phyloP scores from a whole-genome alignment of 2,888 invertebrate species.

The Agrotis ipsilon region DNA sequence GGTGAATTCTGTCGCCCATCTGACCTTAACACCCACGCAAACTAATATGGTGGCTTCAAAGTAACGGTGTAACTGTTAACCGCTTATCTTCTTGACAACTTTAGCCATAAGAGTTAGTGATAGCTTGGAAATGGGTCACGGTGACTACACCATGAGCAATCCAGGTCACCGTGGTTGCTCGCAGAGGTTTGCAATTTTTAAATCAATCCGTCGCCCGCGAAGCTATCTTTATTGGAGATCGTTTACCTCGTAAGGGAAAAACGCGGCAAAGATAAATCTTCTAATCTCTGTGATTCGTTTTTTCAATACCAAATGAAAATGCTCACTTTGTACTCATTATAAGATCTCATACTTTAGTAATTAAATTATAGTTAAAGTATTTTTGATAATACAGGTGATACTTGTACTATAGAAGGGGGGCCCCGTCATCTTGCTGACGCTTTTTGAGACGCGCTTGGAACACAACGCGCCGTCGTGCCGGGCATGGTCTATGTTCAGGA shows the following conservation, averaged over 20 bases:
- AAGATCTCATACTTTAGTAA: constrained; percentile 18
- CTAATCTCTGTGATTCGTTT: constrained; percentile 34
- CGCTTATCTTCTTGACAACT: constrained; percentile 47
- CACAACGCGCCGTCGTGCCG: too few species aligned
- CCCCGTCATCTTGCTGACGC: too few species aligned
- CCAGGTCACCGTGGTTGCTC: constrained; percentile 38
- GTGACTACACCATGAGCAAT: constrained; percentile 29
- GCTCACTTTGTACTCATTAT: constrained; percentile 13
- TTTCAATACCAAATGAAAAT: constrained; percentile 32
- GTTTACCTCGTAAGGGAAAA: constrained; percentile 40
- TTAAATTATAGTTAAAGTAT: background rate
- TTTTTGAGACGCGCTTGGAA: too few species aligned
- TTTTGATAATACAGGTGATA: too few species aligned
- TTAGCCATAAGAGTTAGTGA: constrained; percentile 39
- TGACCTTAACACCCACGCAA: constrained; percentile 43
- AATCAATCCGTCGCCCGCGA: constrained; percentile 29
- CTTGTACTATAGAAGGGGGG: too few species aligned
- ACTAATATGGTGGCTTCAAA: constrained; percentile 29
- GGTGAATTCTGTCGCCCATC: constrained; percentile 31
- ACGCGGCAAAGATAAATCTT: constrained; percentile 46
- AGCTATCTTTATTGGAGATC: constrained; percentile 55
- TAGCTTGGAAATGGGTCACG: constrained; percentile 50
- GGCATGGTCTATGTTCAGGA: too few species aligned
- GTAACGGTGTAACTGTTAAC: constrained; percentile 43
- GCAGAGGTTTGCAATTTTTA: constrained; percentile 46